These are phyloP conservation scores for Myocastor coypus DNA, from an alignment of 2,113 vertebrate genomes.

Conservation along the genomic window DNA sequence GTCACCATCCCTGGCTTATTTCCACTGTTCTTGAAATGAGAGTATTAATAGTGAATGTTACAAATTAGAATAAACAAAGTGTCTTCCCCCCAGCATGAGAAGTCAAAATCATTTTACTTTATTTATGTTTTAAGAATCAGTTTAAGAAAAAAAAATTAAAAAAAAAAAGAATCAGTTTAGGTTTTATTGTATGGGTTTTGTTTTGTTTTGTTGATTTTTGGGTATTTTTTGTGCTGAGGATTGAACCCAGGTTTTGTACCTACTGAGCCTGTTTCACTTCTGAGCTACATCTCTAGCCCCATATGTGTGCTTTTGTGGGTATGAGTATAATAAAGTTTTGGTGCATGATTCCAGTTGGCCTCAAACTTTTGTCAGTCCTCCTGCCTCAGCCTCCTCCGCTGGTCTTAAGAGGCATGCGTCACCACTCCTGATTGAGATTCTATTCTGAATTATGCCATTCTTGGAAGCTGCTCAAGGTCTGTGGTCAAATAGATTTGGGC, in stretches of 20 bases:
- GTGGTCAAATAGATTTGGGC: not conserved
- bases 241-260: not conserved
- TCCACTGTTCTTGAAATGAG: not conserved
- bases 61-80: not conserved
- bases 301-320: no score
- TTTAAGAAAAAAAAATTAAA: no score
- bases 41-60: not conserved
- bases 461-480: conserved; percentile 3
- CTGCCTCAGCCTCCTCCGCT: not conserved
- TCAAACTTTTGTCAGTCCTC: not conserved
- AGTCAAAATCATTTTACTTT: not conserved
- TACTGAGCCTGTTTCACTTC: not conserved
- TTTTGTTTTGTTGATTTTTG: not conserved
- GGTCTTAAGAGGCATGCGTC: not conserved
- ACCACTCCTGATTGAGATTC: not conserved
- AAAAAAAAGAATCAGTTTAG: not conserved
- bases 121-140: no score
- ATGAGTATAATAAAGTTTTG: not conserved
- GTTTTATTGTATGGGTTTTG: not conserved
- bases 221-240: not conserved
- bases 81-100: not conserved
- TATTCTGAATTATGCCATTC: not conserved
- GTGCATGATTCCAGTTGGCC: not conserved
- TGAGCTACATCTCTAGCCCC: not conserved
- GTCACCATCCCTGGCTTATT: not conserved